These are phyloP conservation scores for Cantharis nigra DNA, from an alignment of 2,888 invertebrate species.

Conservation along the genomic window DNA sequence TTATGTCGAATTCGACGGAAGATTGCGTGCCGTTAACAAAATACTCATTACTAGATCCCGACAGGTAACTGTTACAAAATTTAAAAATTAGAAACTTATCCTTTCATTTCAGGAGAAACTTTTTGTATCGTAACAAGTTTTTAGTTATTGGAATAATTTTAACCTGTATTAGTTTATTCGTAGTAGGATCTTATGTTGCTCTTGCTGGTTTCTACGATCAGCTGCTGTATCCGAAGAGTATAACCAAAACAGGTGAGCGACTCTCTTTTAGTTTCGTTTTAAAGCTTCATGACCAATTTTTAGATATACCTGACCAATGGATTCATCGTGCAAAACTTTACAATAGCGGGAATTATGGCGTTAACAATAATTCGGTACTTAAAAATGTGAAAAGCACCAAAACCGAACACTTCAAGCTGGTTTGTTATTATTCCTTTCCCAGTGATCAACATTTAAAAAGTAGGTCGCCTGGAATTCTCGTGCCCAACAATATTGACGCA, in stretches of 20 bases:
- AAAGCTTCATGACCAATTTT: conserved; percentile 1
- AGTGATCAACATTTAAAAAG: conserved; percentile 20
- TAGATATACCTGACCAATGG: conserved; percentile 39
- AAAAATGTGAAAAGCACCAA: conserved; percentile 28
- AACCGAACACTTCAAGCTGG: conserved; percentile 50
- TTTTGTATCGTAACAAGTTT: neutral
- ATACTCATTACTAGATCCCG: conserved; percentile 33
- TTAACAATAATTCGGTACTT: conserved; percentile 23
- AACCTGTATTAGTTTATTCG: conserved; percentile 11
- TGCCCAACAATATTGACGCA: conserved; percentile 67
- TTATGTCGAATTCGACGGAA: conserved; percentile 23
- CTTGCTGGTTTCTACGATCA: conserved; percentile 13
- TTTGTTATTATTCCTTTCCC: conserved; percentile 75
- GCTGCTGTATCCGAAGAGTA: conserved; percentile 4
- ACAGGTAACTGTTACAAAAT: conserved; percentile 24
- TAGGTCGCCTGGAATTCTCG: conserved; percentile 50
- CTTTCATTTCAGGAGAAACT: neutral
- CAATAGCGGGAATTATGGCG: conserved; percentile 33
- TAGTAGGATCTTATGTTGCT: conserved; percentile 15
- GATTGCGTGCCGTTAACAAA: conserved; percentile 33
- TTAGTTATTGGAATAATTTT: neutral
- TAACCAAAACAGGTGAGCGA: neutral
- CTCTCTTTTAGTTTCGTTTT: neutral
- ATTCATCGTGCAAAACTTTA: conserved; percentile 45
- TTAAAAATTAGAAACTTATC: neutral